A percentile compares a stretch with the other conserved stretches of the same genome.
phyloP scores from a whole-genome alignment of 92 coral and sea anemone genomes.

The Zoanthus gigantus region DNA sequence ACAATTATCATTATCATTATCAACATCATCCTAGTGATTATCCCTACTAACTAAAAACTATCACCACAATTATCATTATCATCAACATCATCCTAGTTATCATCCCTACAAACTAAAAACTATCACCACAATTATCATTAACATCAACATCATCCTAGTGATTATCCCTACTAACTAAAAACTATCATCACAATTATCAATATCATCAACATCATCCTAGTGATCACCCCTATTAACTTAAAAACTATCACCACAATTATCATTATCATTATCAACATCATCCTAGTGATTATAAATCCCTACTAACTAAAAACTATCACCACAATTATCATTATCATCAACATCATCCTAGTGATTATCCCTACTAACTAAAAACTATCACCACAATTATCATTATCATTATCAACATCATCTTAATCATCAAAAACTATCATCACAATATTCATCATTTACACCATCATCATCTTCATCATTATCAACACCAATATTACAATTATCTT shows the following conservation, averaged over 20 bases:
- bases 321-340: background rate
- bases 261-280: background rate
- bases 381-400: background rate
- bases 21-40: no score
- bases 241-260: background rate
- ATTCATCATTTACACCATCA: background rate
- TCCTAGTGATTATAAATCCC: no score
- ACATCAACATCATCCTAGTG: background rate
- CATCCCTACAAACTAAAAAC: background rate
- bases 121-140: background rate
- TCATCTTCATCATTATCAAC: no score
- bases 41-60: no score
- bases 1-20: no score
- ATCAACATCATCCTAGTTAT: no score
- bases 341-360: background rate
- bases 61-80: background rate
- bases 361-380: background rate
- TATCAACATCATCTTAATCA: background rate
- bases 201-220: background rate
- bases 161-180: no score
- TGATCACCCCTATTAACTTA: background rate
- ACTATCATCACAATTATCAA: no score
- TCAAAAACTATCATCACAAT: background rate
- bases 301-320: background rate
- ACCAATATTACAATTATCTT: no score